Base-by-base conservation (phyloP, 2,888 invertebrate species). In the Heteromurus nitidus region DNA sequence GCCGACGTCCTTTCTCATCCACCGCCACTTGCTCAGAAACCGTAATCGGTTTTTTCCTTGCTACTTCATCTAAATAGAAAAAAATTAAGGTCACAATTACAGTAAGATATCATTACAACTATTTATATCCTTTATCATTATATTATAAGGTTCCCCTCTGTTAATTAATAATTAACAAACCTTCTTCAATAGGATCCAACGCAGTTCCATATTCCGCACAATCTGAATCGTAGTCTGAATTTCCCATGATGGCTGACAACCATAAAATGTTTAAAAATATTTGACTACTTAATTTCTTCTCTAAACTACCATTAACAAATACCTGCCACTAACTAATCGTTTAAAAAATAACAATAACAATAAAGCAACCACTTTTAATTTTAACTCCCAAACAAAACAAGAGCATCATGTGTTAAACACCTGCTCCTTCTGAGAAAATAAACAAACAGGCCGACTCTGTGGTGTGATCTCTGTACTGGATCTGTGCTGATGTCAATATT, bases 1-100 rank as follows among this genome's bases (percentile, higher is more conserved):
- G 90, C 9, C 96, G 92, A 77, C 95, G 91, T 0, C 98, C 99
- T 88, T 95, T 93, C 31, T 93, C 94, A 89, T 99, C 98, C 67
- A 93, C 94, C 0, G 95, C 98, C 87, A 94, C 93, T 90, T 98
- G 97, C 88, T 99, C 98, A 79, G 91, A 90, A 22, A 94, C 89
- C 13, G 93, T 91, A 55, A 94, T 92, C 30, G 96, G 95, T 87
- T 94, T 94, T 88, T 95, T 96, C 60, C 93, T 91, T 0, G 95
- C 94, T 31, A 95, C 90, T 86, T 93, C 93, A 90, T 96, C 96
- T 96, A 81, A 5, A 84, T 68, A 70, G n/a, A 26, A 64, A 69
- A 30, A 30, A 67, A n/a, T n/a, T 50, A 9, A 79, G 28, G 70
- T 67, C 26, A 28, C 16, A 44, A 69, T 73, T 67, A 30, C 30